Base-by-base conservation (phyloP, 2,113 vertebrate species). In the Donacobius atricapilla region DNA sequence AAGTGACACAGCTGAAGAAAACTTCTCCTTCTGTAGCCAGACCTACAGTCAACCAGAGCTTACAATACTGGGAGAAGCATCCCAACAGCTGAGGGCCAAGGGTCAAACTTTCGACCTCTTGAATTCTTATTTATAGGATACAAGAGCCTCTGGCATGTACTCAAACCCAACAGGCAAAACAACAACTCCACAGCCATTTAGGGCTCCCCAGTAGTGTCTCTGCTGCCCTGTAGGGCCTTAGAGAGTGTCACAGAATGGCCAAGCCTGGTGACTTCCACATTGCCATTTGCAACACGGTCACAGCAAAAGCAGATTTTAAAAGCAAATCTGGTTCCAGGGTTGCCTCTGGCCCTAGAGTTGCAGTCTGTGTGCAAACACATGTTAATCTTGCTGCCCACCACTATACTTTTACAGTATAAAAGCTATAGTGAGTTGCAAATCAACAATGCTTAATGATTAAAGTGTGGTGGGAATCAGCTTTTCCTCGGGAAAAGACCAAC, bases 261-360 rank as follows among this genome's bases (percentile, higher is more conserved):
- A 47, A 13, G 35, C 50, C 50, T 60, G 7, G 21, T 22, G 58
- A 66, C 28, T 88, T 39, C n/a, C 31, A 75, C 28, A 15, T 15
- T 30, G 23, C n/a, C 63, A 48, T 35, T 56, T 65, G 37, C 53
- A 76, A 45, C 0, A 1, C 0, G 60, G 35, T 19, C 64, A 70
- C 64, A 70, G 50, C 66, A 89, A 73, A 54, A 23, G 51, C 18
- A 78, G 39, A 72, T 77, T 73, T 87, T 44, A 63, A 83, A 88
- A 63, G 15, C 21, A 42, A 78, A 37, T 39, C 58, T 7, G 3
- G 22, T 51, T 65, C 68, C 50, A 76, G 58, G 33, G 28, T 47
- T 0, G 0, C 15, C 45, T 15, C 27, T 21, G 25, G 11, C 15
- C 28, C 22, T 28, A 31, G 15, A 57, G 39, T 42, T 72, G 13